Conservation (phyloP, 2,113 vertebrate species). For the Ctenomys sociabilis region DNA sequence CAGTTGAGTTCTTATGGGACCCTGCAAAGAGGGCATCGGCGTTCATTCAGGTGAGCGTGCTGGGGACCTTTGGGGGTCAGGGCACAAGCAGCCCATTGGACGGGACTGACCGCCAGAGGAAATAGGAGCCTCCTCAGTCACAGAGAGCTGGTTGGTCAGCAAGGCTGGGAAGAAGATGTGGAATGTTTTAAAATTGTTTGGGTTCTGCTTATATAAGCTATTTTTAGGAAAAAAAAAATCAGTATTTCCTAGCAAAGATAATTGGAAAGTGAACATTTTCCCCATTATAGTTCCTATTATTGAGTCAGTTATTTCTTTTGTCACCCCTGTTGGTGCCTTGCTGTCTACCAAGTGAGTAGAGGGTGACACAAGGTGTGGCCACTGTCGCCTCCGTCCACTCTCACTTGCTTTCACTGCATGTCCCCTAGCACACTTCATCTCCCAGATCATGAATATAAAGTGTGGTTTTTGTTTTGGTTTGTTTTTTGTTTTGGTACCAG, state of each 20-base stretch:
- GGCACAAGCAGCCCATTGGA: fast-evolving
- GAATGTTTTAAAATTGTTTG: background rate
- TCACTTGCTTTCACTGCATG: fast-evolving
- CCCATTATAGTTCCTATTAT: background rate
- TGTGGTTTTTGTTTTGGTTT: no score
- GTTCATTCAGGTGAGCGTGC: slow-evolving; percentile 93
- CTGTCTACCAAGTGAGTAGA: background rate
- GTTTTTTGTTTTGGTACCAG: no score
- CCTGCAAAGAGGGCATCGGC: slow-evolving; percentile 92
- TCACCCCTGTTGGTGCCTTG: background rate
- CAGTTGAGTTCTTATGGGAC: slow-evolving; percentile 97
- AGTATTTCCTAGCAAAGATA: background rate
- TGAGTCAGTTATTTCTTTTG: background rate
- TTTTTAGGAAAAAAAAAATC: background rate
- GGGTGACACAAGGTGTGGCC: fast-evolving
- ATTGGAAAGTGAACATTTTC: background rate
- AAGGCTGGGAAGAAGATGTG: background rate
- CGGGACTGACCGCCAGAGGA: background rate
- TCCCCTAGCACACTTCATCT: background rate
- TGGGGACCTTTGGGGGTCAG: background rate
- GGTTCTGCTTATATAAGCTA: background rate
- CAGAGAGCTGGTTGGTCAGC: background rate
- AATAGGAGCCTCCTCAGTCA: no score
- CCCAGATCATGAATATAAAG: background rate
- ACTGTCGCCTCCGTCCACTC: fast-evolving